Base-by-base conservation (phyloP, 2,797 vertebrate genomes). In the Urosaurus nigricauda region DNA sequence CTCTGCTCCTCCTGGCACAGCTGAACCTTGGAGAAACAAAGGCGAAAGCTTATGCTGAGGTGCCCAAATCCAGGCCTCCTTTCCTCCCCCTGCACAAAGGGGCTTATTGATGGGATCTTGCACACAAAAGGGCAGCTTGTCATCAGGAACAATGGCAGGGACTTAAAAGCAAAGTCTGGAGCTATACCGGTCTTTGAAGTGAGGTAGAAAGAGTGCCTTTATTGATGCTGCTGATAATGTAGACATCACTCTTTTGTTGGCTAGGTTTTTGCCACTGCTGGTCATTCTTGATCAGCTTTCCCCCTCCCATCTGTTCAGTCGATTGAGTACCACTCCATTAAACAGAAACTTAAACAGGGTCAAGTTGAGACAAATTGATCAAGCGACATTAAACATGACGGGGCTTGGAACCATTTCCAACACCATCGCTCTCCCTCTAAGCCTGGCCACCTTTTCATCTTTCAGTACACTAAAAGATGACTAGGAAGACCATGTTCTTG, bases 61-160 rank as follows among this genome's bases (percentile, higher is more conserved):
- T 88, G 84, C n/a, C 12, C 80, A 53, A 78, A 79, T 51, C 24
- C 40, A 86, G 89, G 43, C 24, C 74, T 80, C 81, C 77, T 87
- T 84, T 88, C 63, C n/a, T 79, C 47, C 47, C 21, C 16, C 17
- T 73, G 43, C 0, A 0, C 83, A 88, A 93, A 93, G 91, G 83
- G 37, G 80, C 78, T 93, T 89, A 90, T 87, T 93, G 89, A 87
- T 88, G 89, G 90, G 79, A 92, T 79, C 60, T 14, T 53, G 74
- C 78, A 40, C 83, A 90, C 83, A 94, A 92, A 94, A 94, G 73
- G 77, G 2, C 84, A 75, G 86, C 88, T 90, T 94, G 87, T 91
- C 85, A 92, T 47, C 63, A 88, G 82, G 43, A 93, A 51, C 87
- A 92, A 94, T 79, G 19, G n/a, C 11, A 80, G 81, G 0, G 12